Conservation (phyloP, 2,113 vertebrate species). For the Pterocles orientalis region DNA sequence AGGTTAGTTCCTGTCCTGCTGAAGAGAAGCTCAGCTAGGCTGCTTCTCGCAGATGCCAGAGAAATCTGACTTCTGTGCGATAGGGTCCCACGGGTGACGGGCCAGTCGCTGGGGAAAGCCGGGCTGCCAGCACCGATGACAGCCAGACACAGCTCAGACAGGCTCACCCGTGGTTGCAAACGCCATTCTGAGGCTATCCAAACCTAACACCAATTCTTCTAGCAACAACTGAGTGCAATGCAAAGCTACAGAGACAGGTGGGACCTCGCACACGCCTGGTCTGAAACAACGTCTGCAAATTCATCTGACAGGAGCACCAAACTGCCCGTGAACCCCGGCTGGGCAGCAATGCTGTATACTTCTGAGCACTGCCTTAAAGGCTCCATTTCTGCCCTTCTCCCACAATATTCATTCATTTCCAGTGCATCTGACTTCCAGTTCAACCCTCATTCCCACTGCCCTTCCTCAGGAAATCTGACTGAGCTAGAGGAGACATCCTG, state of each 20-base stretch:
- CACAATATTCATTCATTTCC: background rate
- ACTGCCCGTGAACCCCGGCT: background rate
- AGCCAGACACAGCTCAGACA: background rate
- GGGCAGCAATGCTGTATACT: background rate
- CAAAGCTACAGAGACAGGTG: background rate
- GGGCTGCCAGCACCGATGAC: background rate
- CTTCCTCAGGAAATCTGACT: background rate
- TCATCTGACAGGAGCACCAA: background rate
- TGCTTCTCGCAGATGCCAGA: background rate
- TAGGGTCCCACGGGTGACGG: background rate
- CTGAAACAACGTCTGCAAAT: background rate
- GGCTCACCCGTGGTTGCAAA: rapidly evolving
- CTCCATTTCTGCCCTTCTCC: background rate
- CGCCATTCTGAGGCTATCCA: background rate
- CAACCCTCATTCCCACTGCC: background rate
- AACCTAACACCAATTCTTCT: background rate
- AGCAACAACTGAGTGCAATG: background rate
- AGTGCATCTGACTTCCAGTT: background rate
- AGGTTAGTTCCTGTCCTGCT: background rate
- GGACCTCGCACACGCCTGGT: background rate
- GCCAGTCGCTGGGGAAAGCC: background rate
- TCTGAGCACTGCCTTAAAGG: background rate
- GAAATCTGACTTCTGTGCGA: background rate
- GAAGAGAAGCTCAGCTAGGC: background rate
- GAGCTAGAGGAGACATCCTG: background rate